Conservation (phyloP, 2,888 invertebrate species). For the Artemia sp. region DNA sequence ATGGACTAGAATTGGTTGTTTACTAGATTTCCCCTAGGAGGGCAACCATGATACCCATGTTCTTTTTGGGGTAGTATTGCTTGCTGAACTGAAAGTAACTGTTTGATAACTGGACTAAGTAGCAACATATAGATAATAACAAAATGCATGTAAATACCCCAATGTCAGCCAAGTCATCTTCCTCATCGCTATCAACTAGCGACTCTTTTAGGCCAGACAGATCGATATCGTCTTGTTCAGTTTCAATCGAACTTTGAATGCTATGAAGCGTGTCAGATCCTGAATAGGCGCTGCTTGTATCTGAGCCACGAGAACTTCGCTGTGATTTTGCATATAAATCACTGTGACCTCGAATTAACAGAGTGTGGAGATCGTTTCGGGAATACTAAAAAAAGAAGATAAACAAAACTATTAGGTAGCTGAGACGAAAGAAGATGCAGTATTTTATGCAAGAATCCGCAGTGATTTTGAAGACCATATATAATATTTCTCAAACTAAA, state of each 20-base stretch:
- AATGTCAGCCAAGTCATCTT: slow-evolving; percentile 67
- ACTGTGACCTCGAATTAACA: slow-evolving; percentile 2
- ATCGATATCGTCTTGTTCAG: slow-evolving; percentile 49
- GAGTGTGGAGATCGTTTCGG: slow-evolving; percentile 5
- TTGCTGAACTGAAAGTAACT: slow-evolving; percentile 25
- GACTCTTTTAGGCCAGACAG: slow-evolving; percentile 85
- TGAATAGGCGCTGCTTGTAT: slow-evolving; percentile 89
- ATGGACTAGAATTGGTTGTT: too few relatives aligned
- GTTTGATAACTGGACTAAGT: slow-evolving; percentile 18
- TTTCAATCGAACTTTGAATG: slow-evolving; percentile 25
- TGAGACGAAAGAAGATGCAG: too few relatives aligned
- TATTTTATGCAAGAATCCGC: too few relatives aligned
- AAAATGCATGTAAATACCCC: background rate
- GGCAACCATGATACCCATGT: slow-evolving; percentile 16
- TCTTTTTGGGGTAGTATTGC: background rate
- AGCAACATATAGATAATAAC: too few relatives aligned
- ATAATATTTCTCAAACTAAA: too few relatives aligned
- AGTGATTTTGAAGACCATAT: too few relatives aligned
- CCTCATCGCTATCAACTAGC: slow-evolving; percentile 87
- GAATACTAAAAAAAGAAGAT: background rate
- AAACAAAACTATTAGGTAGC: background rate
- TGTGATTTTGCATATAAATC: slow-evolving; percentile 69
- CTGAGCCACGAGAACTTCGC: slow-evolving; percentile 68
- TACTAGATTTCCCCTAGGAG: too few relatives aligned
- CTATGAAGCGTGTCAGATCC: slow-evolving; percentile 92